Base-by-base conservation (phyloP, 92 coral and sea anemone genomes). In the Porites lobata region DNA sequence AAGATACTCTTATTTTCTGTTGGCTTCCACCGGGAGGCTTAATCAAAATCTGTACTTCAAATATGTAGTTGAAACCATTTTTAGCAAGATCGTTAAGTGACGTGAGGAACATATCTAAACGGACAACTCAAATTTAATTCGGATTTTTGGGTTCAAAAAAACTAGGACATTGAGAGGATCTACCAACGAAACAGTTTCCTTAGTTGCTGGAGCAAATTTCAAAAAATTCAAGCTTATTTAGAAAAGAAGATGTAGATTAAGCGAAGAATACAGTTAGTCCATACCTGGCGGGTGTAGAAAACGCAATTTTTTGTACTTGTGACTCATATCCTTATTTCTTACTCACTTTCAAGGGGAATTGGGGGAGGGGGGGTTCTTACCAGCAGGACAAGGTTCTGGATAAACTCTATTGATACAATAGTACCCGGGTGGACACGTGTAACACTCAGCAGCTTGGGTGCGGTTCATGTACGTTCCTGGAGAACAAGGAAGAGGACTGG, bases 401-500 rank as follows among this genome's bases (percentile, higher is more conserved):
- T 76, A 70, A 63, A 92, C 85, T 52, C 92, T 92, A 61, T 98
- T 87, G 5, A 94, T 83, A 82, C 99, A 98, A 89, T 88, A 98
- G 79, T 94, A 89, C 9, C 99, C 98, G 8, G 89, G 87, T 14
- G 99, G 99, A 76, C 99, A 98, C 8, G 89, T 78, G 78, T 98
- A 94, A 75, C 99, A 98, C 76, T 86, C 75, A 18, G 96, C 82
- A 0, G 96, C 92, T 75, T 94, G 96, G 14, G 98, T 94, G 78
- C 94, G 99, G 85, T 98, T 98, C 98, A 94, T 95, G 84, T 83
- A 98, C 14, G 72, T 79, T 53, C 99, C 99, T 26, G 99, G 99
- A 4, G 94, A 61, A 80, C 99, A 98, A 24, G 96, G 95, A 38
- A 50, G 66, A 21, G 99, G 99, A 11, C 83, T 89, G 77, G 98